Evolutionary conservation across 2,888 invertebrate species (phyloP).

Genomic region (Drosophila incognita): DNA sequence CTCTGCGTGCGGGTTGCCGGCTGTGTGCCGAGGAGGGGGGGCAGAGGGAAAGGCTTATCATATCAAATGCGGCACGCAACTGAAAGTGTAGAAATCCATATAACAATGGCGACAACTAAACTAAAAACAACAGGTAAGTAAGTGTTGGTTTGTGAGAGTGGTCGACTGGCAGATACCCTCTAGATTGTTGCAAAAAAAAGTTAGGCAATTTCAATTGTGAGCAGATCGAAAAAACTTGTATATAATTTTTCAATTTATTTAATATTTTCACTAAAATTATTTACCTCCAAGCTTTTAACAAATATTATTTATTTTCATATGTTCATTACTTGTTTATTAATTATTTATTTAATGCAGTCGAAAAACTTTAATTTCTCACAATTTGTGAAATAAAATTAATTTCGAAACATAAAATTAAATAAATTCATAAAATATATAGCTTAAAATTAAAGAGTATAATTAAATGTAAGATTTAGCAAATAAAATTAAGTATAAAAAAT

Average conservation of each 20-base stretch:
- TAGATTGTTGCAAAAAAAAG: neutral
- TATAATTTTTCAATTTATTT: no score
- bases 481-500: neutral
- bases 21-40: neutral
- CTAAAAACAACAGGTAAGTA: constrained; percentile 31
- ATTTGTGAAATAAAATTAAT: neutral
- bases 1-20: constrained; percentile 22
- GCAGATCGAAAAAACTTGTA: neutral
- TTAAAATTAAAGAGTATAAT: neutral
- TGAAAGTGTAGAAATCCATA: constrained; percentile 55
- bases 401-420: neutral
- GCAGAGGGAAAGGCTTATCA: constrained; percentile 62
- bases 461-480: neutral
- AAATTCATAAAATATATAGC: no score
- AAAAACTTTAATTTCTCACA: no score
- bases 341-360: neutral
- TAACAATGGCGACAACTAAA: constrained; percentile 66
- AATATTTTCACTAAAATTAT: neutral
- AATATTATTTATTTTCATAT: neutral
- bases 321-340: neutral
- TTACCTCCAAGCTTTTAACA: neutral
- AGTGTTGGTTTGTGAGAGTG: neutral
- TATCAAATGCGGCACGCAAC: constrained; percentile 71
- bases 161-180: constrained; percentile 14
- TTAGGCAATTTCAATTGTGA: neutral